Percentiles rank a stretch among this genome's conserved stretches.
Evolutionary conservation across 2,888 invertebrate species (phyloP).

Genomic region (Drosophila subquinaria): DNA sequence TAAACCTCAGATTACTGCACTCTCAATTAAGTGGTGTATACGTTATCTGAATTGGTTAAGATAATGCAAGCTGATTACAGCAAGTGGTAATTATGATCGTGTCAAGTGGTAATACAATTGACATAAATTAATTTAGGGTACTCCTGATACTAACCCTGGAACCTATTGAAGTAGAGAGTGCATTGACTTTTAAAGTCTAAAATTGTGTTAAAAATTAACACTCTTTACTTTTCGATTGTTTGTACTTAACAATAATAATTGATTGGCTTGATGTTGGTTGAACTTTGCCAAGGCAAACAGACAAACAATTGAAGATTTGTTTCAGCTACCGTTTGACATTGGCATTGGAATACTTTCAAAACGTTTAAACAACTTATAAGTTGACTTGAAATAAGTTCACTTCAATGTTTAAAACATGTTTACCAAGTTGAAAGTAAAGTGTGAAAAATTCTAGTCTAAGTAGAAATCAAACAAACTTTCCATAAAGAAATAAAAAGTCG

Average conservation of each 20-base stretch:
- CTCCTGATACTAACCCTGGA: constrained; percentile 23
- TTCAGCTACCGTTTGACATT: constrained; percentile 43
- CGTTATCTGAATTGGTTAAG: constrained; percentile 37
- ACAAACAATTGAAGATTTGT: constrained; percentile 15
- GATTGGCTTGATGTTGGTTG: constrained; percentile 32
- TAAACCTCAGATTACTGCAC: constrained; percentile 17
- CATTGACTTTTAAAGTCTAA: constrained; percentile 31
- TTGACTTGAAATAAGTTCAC: constrained; percentile 6
- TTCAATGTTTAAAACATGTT: not conserved
- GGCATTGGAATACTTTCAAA: constrained; percentile 33
- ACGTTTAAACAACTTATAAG: not conserved
- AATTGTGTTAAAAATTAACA: constrained; percentile 41
- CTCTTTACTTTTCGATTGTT: constrained; percentile 18
- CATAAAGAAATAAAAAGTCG: constrained; percentile 5
- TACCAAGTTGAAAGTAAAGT: not conserved
- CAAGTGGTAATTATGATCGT: constrained; percentile 27
- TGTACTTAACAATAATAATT: constrained; percentile 28
- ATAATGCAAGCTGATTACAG: constrained; percentile 25
- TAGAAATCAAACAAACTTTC: constrained; percentile 14
- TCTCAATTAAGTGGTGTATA: constrained; percentile 2
- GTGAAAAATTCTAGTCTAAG: not conserved
- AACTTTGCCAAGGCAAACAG: constrained; percentile 43
- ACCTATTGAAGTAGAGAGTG: constrained; percentile 6
- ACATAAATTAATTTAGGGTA: not conserved
- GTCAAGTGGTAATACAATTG: constrained; percentile 2